A percentile compares a stretch with the other conserved stretches of the same genome.
Conservation (phyloP, 2,113 vertebrate genomes). For the Cranoglanis bouderius region DNA sequence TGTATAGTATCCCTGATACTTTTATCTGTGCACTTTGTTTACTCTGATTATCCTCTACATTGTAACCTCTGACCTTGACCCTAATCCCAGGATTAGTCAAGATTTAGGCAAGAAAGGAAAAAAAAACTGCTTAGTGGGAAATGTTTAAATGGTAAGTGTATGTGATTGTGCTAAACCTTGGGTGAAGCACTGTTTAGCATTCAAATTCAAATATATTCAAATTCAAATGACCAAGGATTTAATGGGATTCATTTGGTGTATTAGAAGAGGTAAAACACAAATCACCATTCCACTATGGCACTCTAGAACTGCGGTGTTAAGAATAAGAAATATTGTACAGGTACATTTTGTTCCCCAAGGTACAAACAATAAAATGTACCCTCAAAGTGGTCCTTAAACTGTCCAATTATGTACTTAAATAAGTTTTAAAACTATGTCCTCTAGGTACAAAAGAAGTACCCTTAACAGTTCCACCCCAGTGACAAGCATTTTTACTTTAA, state of each 20-base stretch:
- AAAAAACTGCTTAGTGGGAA: too few relatives aligned
- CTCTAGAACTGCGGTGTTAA: neutral
- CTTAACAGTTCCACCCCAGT: neutral
- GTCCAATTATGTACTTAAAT: neutral
- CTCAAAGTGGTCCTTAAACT: neutral
- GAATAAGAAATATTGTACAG: neutral
- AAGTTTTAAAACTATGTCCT: neutral
- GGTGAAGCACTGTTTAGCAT: neutral
- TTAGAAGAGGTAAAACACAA: neutral
- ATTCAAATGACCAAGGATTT: neutral
- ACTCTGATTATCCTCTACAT: neutral
- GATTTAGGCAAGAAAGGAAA: neutral
- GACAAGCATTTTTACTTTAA: neutral
- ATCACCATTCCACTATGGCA: neutral
- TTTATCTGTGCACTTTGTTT: neutral
- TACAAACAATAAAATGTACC: neutral
- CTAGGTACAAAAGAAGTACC: neutral
- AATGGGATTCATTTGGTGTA: neutral
- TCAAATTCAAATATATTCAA: neutral
- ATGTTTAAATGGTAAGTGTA: neutral
- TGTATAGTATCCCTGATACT: neutral
- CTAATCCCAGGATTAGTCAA: neutral
- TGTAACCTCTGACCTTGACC: conserved; percentile 6
- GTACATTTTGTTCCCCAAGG: neutral
- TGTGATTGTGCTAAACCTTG: neutral